Base-by-base conservation (phyloP, 2,888 invertebrate genomes). In the Thera obeliscata region DNA sequence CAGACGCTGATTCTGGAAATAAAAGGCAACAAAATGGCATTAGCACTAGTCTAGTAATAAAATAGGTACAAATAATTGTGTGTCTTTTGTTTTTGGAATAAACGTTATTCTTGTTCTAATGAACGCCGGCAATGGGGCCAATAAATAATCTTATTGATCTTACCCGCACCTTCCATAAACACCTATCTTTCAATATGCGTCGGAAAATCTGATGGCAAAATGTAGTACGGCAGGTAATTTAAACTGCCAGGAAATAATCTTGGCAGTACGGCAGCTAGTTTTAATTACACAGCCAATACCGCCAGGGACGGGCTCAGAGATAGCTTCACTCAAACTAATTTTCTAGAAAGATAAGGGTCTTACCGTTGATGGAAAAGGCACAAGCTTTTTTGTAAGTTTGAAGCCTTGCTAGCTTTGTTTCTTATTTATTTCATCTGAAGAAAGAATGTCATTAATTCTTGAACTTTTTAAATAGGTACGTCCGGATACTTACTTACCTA, bases 231-330 rank as follows among this genome's bases (percentile, higher is more conserved):
- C 43, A 8, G 38, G 6, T 22, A 65, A 67, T 74, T 69, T 55
- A 11, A 55, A 9, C 60, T 61, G 69, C 48, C 72, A 74, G 72
- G 72, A 72, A 72, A 72, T 74, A 70, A 72, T 72, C 65, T 61
- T 61, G 74, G 70, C 69, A 22, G 50, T 41, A 33, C 38, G 72
- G 67, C 68, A 63, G 67, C 58, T 71, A 74, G 71, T 71, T 74
- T 72, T 74, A 74, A 74, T 72, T 71, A 71, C 62, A 56, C 61
- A 8, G 8, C 52, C 52, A 52, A 52, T 52, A 52, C 9, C 33
- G 22, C 33, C 33, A 33, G 33, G 52, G 22, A 52, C 8, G 52
- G 52, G 3, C 52, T 33, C 52, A 33, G 52, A 33, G 33, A 52
- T 9, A 46, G 43, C 43, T 52, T 52, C 33, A 3, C 52, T 52